Base-by-base conservation (phyloP, 2,797 vertebrate genomes). In the Sciurus carolinensis region DNA sequence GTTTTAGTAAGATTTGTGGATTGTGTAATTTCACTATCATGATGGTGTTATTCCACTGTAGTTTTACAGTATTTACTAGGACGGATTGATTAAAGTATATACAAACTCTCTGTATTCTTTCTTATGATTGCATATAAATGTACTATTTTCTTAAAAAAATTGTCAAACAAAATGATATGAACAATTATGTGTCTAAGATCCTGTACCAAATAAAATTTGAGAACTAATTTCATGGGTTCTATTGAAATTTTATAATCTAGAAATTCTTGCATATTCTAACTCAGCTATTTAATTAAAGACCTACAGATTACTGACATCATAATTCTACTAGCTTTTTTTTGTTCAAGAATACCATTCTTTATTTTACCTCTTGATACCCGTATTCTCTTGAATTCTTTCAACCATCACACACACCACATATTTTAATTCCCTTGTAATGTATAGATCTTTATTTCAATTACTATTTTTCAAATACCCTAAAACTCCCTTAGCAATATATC, bases 311-410 rank as follows among this genome's bases (percentile, higher is more conserved):
- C 22, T 59, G 52, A 44, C 9, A 94, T 62, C 39, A 82, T 75
- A 76, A 77, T 91, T 71, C 52, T 64, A 39, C 13, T 7, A n/a
- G 17, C 1, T 64, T 67, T 88, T 88, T 86, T 87, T 85, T 67
- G 39, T 69, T 82, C 75, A 75, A 69, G 13, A n/a, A 62, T 81
- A 67, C 10, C 39, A 81, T 13, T 81, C 13, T 7, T 67, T 52
- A n/a, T 59, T 75, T 81, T 75, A 52, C 0, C 3, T 4, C 3
- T 42, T 86, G 33, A 59, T 72, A 39, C 1, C 50, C 33, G 57
- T 39, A 73, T 73, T 73, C 33, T 69, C n/a, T 14, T 62, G 50
- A 81, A 64, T 87, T 94, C 50, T 91, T 94, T 82, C 44, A 87
- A 75, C 20, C n/a, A 47, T 47, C 44, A 50, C 6, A 50, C 1